phyloP scores from a whole-genome alignment of 2,113 vertebrate genomes.

The Tenebrosternarchus preto region DNA sequence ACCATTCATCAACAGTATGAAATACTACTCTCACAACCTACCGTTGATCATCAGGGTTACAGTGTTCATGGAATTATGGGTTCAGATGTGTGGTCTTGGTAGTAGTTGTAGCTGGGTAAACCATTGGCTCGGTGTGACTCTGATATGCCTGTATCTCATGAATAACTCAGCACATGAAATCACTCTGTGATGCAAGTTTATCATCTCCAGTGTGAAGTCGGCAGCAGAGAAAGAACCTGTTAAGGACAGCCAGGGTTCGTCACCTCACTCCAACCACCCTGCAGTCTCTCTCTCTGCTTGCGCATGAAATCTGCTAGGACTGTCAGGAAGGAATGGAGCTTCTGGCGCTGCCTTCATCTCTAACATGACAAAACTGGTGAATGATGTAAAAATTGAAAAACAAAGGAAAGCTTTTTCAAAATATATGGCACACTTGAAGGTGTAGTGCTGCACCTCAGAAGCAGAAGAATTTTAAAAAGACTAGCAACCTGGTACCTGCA shows the following conservation, averaged over 20 bases:
- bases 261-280: slow-evolving; percentile 20
- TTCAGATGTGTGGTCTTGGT: slow-evolving; percentile 5
- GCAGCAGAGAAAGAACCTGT: slow-evolving; percentile 12
- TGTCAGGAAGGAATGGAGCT: slow-evolving; percentile 29
- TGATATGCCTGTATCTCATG: slow-evolving; percentile 4
- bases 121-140: not conserved
- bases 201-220: slow-evolving; percentile 28
- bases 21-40: too few species aligned
- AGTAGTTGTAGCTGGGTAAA: not conserved
- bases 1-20: too few species aligned
- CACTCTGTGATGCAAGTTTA: slow-evolving; percentile 16
- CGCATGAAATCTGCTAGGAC: slow-evolving; percentile 28
- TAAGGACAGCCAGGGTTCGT: slow-evolving; percentile 38
- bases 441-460: not conserved
- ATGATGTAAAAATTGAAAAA: too few species aligned
- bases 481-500: not conserved
- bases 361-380: not conserved
- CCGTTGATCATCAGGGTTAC: not conserved
- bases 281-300: not conserved
- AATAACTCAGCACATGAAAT: slow-evolving; percentile 44
- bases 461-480: not conserved
- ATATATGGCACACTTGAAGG: not conserved
- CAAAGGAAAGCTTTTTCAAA: not conserved
- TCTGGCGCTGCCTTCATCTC: not conserved
- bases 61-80: slow-evolving; percentile 1